Evolutionary conservation across 1,140 invertebrate genomes (phyloP).

Genomic region (Camponotus vicinus): DNA sequence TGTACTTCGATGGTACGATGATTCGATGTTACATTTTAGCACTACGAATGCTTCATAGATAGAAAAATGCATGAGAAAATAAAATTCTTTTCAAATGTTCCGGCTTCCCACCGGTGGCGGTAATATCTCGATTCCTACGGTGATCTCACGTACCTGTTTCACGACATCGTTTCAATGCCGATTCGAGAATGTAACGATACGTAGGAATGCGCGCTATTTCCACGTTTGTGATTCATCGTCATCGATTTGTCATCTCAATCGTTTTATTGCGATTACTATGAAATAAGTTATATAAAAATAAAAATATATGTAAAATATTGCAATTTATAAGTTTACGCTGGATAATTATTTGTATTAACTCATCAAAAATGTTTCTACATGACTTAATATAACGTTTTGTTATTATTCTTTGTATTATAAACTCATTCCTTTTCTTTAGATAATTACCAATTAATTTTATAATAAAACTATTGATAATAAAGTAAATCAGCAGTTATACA

Average conservation of each 20-base stretch:
- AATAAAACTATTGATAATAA: background rate
- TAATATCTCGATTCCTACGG: conserved; percentile 11
- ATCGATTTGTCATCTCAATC: background rate
- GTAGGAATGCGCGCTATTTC: background rate
- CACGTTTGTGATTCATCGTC: conserved; percentile 37
- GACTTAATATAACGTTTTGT: background rate
- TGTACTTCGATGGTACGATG: background rate
- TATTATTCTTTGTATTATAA: background rate
- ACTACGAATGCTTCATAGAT: conserved; percentile 10
- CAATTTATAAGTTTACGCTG: background rate
- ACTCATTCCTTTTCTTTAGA: background rate
- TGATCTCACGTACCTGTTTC: conserved; percentile 58
- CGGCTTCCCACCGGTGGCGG: conserved; percentile 19
- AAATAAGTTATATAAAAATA: background rate
- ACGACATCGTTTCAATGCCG: conserved; percentile 57
- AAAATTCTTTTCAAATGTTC: conserved; percentile 57
- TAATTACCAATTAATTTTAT: background rate
- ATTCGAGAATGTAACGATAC: conserved; percentile 29
- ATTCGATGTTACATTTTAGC: background rate
- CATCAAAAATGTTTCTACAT: background rate
- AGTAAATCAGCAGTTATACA: background rate
- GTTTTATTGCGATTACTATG: background rate
- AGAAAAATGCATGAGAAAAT: conserved; percentile 22
- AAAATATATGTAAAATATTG: background rate
- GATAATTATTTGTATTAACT: conserved; percentile 6